These are phyloP conservation scores for Periophthalmodon schlosseri DNA, from an alignment of 2,113 vertebrate genomes.

Conservation along the genomic window DNA sequence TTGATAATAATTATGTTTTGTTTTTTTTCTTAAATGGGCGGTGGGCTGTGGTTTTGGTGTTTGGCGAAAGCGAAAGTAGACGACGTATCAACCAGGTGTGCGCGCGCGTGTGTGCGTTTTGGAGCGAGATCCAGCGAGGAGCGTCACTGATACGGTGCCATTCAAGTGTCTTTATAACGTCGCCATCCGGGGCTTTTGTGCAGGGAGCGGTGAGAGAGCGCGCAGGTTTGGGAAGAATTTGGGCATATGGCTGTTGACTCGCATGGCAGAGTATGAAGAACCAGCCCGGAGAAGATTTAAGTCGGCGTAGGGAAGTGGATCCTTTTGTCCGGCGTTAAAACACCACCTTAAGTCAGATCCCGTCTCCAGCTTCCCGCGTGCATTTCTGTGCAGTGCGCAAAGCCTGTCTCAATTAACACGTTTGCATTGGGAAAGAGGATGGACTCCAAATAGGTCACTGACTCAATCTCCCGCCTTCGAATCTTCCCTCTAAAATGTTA, in stretches of 20 bases:
- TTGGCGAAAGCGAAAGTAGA: constrained; percentile 39
- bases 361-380: constrained; percentile 21
- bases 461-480: constrained; percentile 76
- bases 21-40: constrained; percentile 37
- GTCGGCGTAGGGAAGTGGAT: constrained; percentile 35
- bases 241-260: constrained; percentile 76
- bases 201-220: constrained; percentile 47
- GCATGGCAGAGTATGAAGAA: constrained; percentile 49
- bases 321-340: constrained; percentile 59
- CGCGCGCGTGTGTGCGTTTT: constrained; percentile 32
- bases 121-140: constrained; percentile 31
- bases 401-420: constrained; percentile 83
- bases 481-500: constrained; percentile 82
- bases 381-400: constrained; percentile 69
- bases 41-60: constrained; percentile 21
- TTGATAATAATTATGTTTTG: constrained; percentile 63
- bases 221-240: constrained; percentile 72
- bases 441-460: constrained; percentile 83
- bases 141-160: constrained; percentile 68
- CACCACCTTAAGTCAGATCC: constrained; percentile 60
- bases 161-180: constrained; percentile 68
- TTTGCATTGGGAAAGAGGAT: constrained; percentile 80
- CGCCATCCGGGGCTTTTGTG: constrained; percentile 66
- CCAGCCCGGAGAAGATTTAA: constrained; percentile 46
- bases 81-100: constrained; percentile 59